These are phyloP conservation scores for Pan paniscus DNA, from an alignment of 2,113 vertebrate genomes.

Conservation along the genomic window DNA sequence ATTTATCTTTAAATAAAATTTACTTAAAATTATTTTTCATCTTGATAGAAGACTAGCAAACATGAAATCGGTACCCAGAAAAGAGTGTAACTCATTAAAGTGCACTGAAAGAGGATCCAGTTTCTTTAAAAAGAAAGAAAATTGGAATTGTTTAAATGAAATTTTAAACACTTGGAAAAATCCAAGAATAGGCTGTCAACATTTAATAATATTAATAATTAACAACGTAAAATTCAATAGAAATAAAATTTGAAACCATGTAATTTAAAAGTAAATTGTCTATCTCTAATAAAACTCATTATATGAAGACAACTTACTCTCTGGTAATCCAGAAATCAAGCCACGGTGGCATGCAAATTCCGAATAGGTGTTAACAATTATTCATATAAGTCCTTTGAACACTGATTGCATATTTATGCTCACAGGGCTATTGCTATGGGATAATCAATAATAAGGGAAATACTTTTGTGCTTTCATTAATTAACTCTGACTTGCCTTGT, in stretches of 20 bases:
- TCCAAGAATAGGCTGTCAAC: not conserved
- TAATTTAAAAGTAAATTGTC: not conserved
- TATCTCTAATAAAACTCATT: not conserved
- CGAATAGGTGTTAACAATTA: not conserved
- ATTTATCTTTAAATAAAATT: not conserved
- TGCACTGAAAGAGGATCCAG: not conserved
- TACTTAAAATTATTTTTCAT: not conserved
- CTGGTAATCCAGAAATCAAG: not conserved
- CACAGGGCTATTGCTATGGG: not conserved
- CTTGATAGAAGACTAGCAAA: not conserved
- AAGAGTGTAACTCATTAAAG: not conserved
- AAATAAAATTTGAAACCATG: not conserved
- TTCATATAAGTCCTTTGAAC: not conserved
- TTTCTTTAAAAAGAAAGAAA: not conserved
- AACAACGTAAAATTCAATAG: not conserved
- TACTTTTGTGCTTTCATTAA: not conserved
- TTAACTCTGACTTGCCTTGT: not conserved
- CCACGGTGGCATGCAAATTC: rapidly evolving
- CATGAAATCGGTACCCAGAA: not conserved
- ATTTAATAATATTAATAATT: not conserved
- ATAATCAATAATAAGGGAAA: not conserved
- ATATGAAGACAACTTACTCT: not conserved
- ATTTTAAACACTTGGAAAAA: not conserved
- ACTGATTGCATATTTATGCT: not conserved
- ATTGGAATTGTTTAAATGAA: not conserved